Evolutionary conservation across 2,888 invertebrate genomes (phyloP).

Genomic region (Polymixis lichenea): DNA sequence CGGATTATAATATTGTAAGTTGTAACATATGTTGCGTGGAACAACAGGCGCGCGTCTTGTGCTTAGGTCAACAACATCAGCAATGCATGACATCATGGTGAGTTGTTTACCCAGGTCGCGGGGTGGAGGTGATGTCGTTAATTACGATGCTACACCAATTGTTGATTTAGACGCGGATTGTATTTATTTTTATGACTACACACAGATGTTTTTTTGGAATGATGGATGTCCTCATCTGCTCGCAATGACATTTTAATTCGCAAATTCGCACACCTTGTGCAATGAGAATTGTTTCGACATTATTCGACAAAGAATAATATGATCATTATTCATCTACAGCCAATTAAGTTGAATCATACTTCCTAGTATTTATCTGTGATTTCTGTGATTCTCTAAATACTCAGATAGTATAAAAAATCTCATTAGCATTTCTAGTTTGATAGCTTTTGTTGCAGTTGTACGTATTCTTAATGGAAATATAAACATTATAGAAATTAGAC

Average conservation of each 20-base stretch:
- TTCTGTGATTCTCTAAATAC: slow-evolving; percentile 33
- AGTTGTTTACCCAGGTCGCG: slow-evolving; percentile 83
- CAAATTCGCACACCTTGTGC: slow-evolving; percentile 21
- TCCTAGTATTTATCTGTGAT: slow-evolving; percentile 28
- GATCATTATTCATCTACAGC: slow-evolving; percentile 8
- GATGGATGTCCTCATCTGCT: slow-evolving; percentile 41
- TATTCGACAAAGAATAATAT: slow-evolving; percentile 23
- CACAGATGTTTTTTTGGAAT: slow-evolving; percentile 40
- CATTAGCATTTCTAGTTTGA: slow-evolving; percentile 52
- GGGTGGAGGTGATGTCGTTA: slow-evolving; percentile 82
- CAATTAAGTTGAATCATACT: slow-evolving; percentile 27
- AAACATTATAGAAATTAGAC: slow-evolving; percentile 63
- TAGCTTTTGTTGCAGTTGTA: slow-evolving; percentile 50
- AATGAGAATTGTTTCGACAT: slow-evolving; percentile 25
- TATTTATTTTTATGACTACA: slow-evolving; percentile 57
- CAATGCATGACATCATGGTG: slow-evolving; percentile 83
- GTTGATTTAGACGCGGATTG: slow-evolving; percentile 75
- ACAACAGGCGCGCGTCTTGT: slow-evolving; percentile 63
- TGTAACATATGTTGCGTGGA: slow-evolving; percentile 62
- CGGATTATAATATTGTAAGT: slow-evolving; percentile 36
- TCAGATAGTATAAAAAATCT: slow-evolving; percentile 34
- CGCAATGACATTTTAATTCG: slow-evolving; percentile 27
- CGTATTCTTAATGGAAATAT: slow-evolving; percentile 52
- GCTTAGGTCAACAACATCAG: slow-evolving; percentile 86
- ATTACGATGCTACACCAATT: slow-evolving; percentile 77